Conservation (phyloP, 2,888 invertebrate genomes). For the Alcis repandata region DNA sequence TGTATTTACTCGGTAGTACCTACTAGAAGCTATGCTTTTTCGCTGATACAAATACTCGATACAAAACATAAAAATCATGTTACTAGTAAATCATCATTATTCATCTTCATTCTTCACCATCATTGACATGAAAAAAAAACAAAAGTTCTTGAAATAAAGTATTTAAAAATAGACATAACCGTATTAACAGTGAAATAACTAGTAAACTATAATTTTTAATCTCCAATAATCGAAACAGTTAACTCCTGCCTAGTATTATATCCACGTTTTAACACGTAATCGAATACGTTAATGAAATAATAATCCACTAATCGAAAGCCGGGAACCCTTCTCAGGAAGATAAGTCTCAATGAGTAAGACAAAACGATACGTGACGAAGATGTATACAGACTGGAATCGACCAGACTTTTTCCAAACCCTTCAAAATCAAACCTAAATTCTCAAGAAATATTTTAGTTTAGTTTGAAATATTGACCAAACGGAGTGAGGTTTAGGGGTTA, state of each 20-base stretch:
- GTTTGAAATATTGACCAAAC: no score
- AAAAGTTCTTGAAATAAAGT: no score
- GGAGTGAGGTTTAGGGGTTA: no score
- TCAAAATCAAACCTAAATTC: background rate
- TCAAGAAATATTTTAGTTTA: background rate
- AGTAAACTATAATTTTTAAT: background rate
- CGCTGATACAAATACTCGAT: no score
- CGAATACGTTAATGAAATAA: slow-evolving; percentile 61
- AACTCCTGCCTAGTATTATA: slow-evolving; percentile 3
- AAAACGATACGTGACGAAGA: slow-evolving; percentile 41
- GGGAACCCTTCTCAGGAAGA: slow-evolving; percentile 51
- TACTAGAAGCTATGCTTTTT: no score
- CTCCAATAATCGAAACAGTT: background rate
- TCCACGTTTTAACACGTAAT: slow-evolving; percentile 4
- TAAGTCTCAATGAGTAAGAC: slow-evolving; percentile 55
- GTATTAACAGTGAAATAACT: background rate
- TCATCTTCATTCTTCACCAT: no score
- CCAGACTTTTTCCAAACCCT: background rate
- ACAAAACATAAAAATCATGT: no score
- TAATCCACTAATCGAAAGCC: slow-evolving; percentile 62
- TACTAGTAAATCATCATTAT: no score
- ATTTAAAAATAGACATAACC: no score
- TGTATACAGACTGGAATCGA: slow-evolving; percentile 38
- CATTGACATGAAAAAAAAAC: no score
- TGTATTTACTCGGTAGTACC: no score